Percentiles rank a stretch among this genome's conserved stretches.
Evolutionary conservation across 2,888 invertebrate species (phyloP).

Genomic region (Eudasyphora cyanicolor): DNA sequence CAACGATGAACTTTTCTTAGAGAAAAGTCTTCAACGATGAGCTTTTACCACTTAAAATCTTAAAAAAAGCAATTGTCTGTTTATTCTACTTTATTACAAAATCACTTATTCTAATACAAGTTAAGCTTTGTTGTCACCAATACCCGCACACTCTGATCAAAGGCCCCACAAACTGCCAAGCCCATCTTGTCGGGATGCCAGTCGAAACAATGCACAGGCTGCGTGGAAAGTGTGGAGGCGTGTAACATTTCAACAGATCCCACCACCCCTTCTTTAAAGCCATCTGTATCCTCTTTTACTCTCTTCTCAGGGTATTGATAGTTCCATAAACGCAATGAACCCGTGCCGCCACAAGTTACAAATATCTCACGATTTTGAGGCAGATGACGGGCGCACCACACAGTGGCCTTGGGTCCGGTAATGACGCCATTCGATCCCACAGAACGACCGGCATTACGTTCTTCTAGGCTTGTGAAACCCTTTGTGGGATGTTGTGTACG

Average conservation of each 20-base stretch:
- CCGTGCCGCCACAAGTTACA: conserved; percentile 93
- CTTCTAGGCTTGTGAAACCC: conserved; percentile 87
- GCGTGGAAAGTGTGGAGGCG: conserved; percentile 89
- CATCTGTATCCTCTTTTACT: conserved; percentile 86
- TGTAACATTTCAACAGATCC: conserved; percentile 89
- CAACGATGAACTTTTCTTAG: too few species aligned
- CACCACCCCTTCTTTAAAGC: conserved; percentile 86
- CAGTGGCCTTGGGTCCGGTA: conserved; percentile 88
- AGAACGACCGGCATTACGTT: conserved; percentile 79
- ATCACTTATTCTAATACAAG: conserved; percentile 78
- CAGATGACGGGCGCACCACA: conserved; percentile 93
- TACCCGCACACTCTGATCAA: conserved; percentile 94
- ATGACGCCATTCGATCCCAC: conserved; percentile 79
- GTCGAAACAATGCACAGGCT: conserved; percentile 93
- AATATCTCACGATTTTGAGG: conserved; percentile 97
- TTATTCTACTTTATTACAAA: too few species aligned
- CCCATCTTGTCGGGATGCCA: conserved; percentile 96
- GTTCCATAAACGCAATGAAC: conserved; percentile 96
- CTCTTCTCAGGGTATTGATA: conserved; percentile 94
- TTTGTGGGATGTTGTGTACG: conserved; percentile 92
- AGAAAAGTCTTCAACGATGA: too few species aligned
- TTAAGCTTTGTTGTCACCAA: conserved; percentile 94
- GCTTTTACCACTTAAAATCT: too few species aligned
- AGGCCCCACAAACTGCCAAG: conserved; percentile 92
- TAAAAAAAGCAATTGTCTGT: too few species aligned